Percentiles rank a stretch among this genome's conserved stretches.
These are phyloP conservation scores for Petrolisthes manimaculis DNA, from an alignment of 2,888 invertebrate species.

Conservation along the genomic window DNA sequence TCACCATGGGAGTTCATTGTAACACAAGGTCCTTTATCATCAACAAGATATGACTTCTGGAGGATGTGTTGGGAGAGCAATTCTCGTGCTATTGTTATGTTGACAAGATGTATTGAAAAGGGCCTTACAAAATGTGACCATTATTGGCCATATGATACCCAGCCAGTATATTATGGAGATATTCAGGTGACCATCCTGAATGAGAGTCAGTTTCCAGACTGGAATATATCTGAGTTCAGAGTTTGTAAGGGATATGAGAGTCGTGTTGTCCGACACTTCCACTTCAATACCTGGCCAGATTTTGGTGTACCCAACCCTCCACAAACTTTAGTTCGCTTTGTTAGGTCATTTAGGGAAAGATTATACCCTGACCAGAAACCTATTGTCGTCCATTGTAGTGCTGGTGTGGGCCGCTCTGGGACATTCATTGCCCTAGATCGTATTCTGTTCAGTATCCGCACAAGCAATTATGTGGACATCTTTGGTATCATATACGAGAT, in stretches of 20 bases:
- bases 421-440: conserved; percentile 97
- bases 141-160: conserved; percentile 97
- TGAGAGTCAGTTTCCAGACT: conserved; percentile 95
- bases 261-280: conserved; percentile 92
- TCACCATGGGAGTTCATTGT: conserved; percentile 98
- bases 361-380: conserved; percentile 90
- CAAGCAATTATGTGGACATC: conserved; percentile 89
- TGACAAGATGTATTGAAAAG: conserved; percentile 96
- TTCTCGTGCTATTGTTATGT: conserved; percentile 95
- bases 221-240: conserved; percentile 96
- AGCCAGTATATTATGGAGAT: conserved; percentile 96
- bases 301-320: conserved; percentile 98
- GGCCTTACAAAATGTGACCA: conserved; percentile 76
- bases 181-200: conserved; percentile 89
- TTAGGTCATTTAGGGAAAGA: conserved; percentile 91
- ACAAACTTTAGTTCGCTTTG: conserved; percentile 91
- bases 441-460: conserved; percentile 86
- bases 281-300: conserved; percentile 99
- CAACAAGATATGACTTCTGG: conserved; percentile 99
- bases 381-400: conserved; percentile 93
- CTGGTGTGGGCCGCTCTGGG: conserved; percentile 82
- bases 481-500: conserved; percentile 96
- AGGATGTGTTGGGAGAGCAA: conserved; percentile 99
- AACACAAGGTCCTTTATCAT: conserved; percentile 96
- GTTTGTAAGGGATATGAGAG: conserved; percentile 90